phyloP scores from a whole-genome alignment of 2,113 vertebrate genomes.

The Plestiodon gilberti region DNA sequence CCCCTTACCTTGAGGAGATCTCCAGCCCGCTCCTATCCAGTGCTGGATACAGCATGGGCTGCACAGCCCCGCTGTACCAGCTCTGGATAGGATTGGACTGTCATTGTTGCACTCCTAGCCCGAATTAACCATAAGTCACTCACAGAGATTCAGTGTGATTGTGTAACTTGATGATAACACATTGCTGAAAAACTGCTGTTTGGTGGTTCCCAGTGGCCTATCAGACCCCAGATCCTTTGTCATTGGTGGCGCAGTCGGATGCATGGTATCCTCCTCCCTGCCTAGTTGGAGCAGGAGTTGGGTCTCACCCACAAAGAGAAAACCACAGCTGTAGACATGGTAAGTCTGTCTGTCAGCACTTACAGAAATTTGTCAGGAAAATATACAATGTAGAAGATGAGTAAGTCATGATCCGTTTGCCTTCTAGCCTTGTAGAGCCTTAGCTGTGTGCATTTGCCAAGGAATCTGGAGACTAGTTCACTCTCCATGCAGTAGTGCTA shows the following conservation, averaged over 20 bases:
- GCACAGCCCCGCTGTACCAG: too few relatives aligned
- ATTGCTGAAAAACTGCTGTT: background rate
- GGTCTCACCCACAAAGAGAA: background rate
- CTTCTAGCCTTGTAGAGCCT: background rate
- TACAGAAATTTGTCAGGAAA: background rate
- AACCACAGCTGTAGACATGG: background rate
- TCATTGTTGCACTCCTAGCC: background rate
- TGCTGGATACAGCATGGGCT: too few relatives aligned
- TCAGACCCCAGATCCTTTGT: background rate
- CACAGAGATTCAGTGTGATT: background rate
- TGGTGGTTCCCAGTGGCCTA: background rate
- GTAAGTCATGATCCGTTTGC: background rate
- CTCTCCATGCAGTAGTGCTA: background rate
- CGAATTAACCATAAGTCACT: background rate
- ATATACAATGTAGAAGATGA: background rate
- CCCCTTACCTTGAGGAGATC: too few relatives aligned
- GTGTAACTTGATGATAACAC: background rate
- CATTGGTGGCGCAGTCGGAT: background rate
- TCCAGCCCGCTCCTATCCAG: too few relatives aligned
- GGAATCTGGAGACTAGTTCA: background rate
- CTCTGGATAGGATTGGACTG: too few relatives aligned
- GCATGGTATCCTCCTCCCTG: background rate
- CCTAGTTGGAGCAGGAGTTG: background rate
- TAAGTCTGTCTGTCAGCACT: background rate
- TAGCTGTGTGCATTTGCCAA: background rate